Evolutionary conservation across 92 coral and sea anemone genomes (phyloP), one percentile per base, ranked within the genome.

Genomic region (Epizoanthus rinbou): DNA sequence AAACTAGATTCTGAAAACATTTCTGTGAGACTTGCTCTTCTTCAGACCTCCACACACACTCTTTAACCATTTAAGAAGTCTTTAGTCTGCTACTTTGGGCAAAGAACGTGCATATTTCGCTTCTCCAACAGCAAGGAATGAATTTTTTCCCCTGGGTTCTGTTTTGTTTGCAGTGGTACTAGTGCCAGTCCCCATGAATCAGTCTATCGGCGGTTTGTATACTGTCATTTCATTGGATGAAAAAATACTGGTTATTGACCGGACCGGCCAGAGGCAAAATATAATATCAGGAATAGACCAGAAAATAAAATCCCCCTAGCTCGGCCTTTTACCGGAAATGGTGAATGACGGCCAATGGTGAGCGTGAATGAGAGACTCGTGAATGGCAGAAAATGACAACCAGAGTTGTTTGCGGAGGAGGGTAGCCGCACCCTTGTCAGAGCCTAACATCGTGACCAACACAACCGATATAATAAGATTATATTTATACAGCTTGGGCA

Each of bases 11-110:
- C 11, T 59, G 57, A 5, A 60, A 65, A 22, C 69, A 78, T 62
- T 41, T 17, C 31, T 78, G 37, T 39, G 70, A 41, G 14, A 78
- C 71, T 43, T 78, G 62, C 16, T 78, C 82, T 57, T 78, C 71
- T 4, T 60, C 57, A 50, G 82, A 78, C 65, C 43, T 60, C 82
- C 82, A 78, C 11, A 78, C 58, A 37, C 82, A 78, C 70, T 78
- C 70, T n/a, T 22, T 60, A 19, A 62, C 45, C 82, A 62, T 78
- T 60, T 41, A 19, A 10, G 52, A n/a, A 37, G 19, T 19, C 16
- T 41, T 19, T 16, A 18, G 11, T 21, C 25, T 43, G 39, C 35
- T 35, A 31, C 10, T n/a, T 11, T 21, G 18, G 18, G 14, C 17
- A 16, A 24, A 64, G 18, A 4, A 24, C 17, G 6, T 13, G 7